Conservation (phyloP, 2,113 vertebrate genomes). For the Telmatochromis sp. region DNA sequence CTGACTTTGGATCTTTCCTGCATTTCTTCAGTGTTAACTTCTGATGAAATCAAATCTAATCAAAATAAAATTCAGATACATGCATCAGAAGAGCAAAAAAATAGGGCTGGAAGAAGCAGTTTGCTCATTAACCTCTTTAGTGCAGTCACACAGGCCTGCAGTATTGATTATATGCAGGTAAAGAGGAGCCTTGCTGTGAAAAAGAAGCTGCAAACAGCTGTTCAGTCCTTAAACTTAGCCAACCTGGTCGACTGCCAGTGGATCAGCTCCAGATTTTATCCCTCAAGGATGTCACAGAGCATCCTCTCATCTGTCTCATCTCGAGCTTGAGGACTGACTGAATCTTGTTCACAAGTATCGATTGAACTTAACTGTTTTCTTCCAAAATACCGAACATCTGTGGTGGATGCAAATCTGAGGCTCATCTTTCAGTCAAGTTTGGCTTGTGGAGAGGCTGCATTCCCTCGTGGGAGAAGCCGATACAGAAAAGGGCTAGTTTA, state of each 20-base stretch:
- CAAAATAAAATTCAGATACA: neutral
- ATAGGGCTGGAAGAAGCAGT: neutral
- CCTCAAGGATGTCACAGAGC: neutral
- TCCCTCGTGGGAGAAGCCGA: neutral
- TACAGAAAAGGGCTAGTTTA: rapidly evolving
- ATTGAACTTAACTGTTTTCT: neutral
- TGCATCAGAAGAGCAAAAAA: neutral
- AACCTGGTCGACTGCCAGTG: neutral
- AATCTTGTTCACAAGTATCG: neutral
- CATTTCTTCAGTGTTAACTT: neutral
- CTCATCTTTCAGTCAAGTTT: neutral
- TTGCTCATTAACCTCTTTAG: neutral
- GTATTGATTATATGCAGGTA: neutral
- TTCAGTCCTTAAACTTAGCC: neutral
- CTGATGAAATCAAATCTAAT: neutral
- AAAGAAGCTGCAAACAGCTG: conserved; percentile 1
- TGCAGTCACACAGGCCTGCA: neutral
- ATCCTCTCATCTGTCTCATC: neutral
- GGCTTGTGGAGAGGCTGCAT: neutral
- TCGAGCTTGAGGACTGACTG: neutral
- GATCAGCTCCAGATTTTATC: conserved; percentile 1
- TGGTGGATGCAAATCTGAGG: neutral
- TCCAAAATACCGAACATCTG: neutral
- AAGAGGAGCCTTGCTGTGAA: neutral
- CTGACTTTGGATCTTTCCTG: neutral